phyloP scores from a whole-genome alignment of 2,113 vertebrate genomes.

The Chloroceryle aenea region DNA sequence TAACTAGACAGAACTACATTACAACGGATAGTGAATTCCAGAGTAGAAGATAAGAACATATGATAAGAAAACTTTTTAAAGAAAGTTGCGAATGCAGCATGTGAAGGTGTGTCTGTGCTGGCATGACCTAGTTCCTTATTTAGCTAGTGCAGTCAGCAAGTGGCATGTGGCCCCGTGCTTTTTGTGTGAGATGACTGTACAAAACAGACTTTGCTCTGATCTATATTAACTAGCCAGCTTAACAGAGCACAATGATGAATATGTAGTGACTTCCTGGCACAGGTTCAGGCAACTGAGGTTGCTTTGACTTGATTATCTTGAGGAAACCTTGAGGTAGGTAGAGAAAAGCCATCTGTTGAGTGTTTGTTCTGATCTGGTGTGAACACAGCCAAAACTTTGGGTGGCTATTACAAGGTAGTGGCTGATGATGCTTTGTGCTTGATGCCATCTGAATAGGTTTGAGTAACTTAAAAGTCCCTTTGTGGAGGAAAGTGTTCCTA shows the following conservation, averaged over 20 bases:
- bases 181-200: background rate
- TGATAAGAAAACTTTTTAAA: background rate
- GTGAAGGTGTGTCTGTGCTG: background rate
- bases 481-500: background rate
- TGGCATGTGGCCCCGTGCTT: background rate
- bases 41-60: background rate
- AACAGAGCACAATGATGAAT: background rate
- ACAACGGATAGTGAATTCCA: background rate
- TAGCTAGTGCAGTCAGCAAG: background rate
- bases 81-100: background rate
- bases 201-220: background rate
- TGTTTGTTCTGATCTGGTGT: background rate
- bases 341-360: background rate
- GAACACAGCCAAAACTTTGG: background rate
- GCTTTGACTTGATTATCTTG: background rate
- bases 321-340: background rate
- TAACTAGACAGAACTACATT: background rate
- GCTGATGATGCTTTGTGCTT: background rate
- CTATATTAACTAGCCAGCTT: background rate
- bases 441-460: background rate
- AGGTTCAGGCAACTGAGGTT: background rate
- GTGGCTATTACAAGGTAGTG: background rate
- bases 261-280: background rate
- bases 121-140: background rate
- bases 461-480: background rate